These are phyloP conservation scores for Xanthia togata DNA, from an alignment of 2,888 invertebrate genomes.

Conservation along the genomic window DNA sequence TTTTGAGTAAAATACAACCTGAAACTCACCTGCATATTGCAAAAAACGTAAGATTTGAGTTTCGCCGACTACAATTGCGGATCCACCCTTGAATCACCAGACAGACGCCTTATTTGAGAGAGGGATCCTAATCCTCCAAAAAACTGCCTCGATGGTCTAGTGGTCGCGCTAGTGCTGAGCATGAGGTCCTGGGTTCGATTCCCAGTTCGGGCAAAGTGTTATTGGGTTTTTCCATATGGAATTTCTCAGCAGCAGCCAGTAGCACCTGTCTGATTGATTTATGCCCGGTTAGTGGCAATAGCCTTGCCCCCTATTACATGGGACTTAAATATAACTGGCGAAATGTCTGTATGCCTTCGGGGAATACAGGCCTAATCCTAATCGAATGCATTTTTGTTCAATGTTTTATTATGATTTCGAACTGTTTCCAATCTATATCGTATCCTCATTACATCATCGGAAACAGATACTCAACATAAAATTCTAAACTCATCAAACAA, in stretches of 20 bases:
- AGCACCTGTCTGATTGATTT: no score
- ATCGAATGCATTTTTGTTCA: background rate
- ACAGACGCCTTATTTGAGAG: background rate
- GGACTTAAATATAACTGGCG: no score
- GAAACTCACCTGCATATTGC: no score
- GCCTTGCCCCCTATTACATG: no score
- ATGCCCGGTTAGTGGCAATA: no score
- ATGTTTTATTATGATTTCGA: background rate
- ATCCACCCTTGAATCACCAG: background rate
- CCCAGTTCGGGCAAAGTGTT: no score
- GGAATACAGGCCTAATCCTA: background rate
- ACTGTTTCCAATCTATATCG: background rate
- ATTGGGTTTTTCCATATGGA: no score
- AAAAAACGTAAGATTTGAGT: no score
- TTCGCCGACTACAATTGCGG: no score
- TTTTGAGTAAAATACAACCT: no score
- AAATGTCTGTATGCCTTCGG: background rate
- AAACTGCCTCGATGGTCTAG: background rate
- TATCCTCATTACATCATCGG: slow-evolving; percentile 16
- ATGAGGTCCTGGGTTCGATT: background rate
- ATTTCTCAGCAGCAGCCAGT: no score
- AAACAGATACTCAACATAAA: slow-evolving; percentile 30
- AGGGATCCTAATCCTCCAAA: background rate
- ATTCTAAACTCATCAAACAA: slow-evolving; percentile 38
- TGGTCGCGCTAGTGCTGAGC: background rate